Evolutionary conservation across 1,140 invertebrate genomes (phyloP).

Genomic region (Monomorium pharaonis): DNA sequence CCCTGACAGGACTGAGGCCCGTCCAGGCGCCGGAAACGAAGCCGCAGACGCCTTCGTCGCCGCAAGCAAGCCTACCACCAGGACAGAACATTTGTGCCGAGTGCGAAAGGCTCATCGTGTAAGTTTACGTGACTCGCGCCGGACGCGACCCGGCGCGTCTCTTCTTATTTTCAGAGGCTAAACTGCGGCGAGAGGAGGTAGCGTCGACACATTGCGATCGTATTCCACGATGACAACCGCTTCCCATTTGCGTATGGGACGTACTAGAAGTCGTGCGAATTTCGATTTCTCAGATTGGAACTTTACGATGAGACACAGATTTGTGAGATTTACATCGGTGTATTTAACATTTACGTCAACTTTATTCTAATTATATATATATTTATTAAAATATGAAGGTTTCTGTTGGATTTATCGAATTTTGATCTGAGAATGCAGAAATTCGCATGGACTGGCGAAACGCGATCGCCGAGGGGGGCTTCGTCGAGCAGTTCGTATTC

Average conservation of each 20-base stretch:
- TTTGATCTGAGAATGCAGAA: constrained; percentile 25
- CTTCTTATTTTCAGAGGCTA: constrained; percentile 60
- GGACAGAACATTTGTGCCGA: constrained; percentile 97
- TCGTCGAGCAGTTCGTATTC: constrained; percentile 14
- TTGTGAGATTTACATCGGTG: neutral
- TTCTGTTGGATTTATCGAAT: neutral
- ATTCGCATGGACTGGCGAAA: constrained; percentile 3
- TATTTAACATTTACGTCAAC: neutral
- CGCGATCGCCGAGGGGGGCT: neutral
- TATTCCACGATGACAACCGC: constrained; percentile 5
- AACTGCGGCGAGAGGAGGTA: constrained; percentile 28
- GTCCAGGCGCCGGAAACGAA: constrained; percentile 89
- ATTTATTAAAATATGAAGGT: neutral
- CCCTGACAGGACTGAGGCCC: constrained; percentile 87
- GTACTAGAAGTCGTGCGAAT: neutral
- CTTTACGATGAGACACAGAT: neutral
- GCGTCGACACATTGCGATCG: neutral
- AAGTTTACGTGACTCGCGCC: constrained; percentile 88
- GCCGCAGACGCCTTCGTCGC: constrained; percentile 79
- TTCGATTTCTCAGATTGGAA: constrained; percentile 28
- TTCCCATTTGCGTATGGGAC: neutral
- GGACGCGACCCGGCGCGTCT: neutral
- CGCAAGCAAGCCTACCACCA: constrained; percentile 90
- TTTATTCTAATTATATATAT: neutral
- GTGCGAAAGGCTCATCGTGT: constrained; percentile 97